Percentiles rank a stretch among this genome's conserved stretches.
phyloP scores from a whole-genome alignment of 1,140 invertebrate genomes.

The Acromyrmex echinatior region DNA sequence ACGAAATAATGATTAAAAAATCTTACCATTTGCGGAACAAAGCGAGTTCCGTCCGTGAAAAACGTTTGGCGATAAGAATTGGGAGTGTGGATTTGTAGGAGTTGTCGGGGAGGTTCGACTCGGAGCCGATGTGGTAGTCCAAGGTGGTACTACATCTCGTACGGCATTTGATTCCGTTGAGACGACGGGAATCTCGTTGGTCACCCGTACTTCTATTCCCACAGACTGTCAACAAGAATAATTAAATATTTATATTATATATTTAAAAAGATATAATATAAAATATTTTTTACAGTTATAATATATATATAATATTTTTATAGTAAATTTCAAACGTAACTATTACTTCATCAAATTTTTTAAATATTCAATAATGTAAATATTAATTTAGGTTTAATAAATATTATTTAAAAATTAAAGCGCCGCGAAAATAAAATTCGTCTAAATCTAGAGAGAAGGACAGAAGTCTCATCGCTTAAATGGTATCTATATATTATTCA shows the following conservation, averaged over 20 bases:
- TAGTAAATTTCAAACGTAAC: not conserved
- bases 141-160: slow-evolving; percentile 74
- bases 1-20: slow-evolving; percentile 26
- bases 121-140: slow-evolving; percentile 75
- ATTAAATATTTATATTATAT: not conserved
- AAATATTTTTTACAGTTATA: not conserved
- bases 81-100: slow-evolving; percentile 80
- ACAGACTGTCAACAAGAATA: slow-evolving; percentile 77
- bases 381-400: slow-evolving; percentile 8
- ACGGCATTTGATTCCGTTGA: slow-evolving; percentile 63
- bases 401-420: not conserved
- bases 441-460: not conserved
- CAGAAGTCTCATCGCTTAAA: not conserved
- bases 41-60: slow-evolving; percentile 85
- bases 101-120: slow-evolving; percentile 78
- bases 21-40: slow-evolving; percentile 84
- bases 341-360: not conserved
- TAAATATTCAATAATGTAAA: slow-evolving; percentile 1
- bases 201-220: slow-evolving; percentile 83
- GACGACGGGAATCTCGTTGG: slow-evolving; percentile 76
- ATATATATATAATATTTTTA: too few relatives aligned
- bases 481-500: too few relatives aligned
- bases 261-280: not conserved
- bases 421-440: not conserved
- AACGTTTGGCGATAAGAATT: slow-evolving; percentile 85